Conservation (phyloP, 2,113 vertebrate genomes). For the Lycaon pictus region DNA sequence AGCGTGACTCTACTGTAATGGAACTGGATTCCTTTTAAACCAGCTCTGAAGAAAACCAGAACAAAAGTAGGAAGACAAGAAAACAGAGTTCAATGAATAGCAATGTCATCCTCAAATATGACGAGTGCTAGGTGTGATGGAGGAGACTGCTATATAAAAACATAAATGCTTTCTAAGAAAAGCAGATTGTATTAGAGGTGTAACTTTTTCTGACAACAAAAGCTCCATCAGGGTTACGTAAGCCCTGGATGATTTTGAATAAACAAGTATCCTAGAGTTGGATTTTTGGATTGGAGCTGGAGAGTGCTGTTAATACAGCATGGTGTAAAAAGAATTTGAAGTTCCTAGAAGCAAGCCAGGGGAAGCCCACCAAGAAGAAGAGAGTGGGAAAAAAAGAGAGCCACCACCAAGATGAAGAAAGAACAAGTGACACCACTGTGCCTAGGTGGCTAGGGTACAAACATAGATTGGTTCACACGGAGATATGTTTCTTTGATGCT, state of each 20-base stretch:
- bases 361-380: not conserved
- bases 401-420: not conserved
- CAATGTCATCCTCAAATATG: not conserved
- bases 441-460: not conserved
- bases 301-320: not conserved
- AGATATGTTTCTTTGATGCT: not conserved
- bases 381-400: not conserved
- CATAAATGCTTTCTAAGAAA: constrained; percentile 55
- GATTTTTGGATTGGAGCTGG: not conserved
- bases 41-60: not conserved
- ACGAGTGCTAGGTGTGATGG: not conserved
- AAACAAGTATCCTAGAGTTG: not conserved
- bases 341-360: not conserved
- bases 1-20: not conserved
- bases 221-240: constrained; percentile 4
- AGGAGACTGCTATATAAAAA: constrained; percentile 39
- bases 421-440: no score
- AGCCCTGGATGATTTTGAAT: not conserved
- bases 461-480: not conserved
- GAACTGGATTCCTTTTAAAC: not conserved
- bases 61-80: not conserved
- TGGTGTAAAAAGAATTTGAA: not conserved
- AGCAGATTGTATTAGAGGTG: not conserved
- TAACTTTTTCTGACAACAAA: constrained; percentile 53
- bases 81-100: constrained; percentile 15